Base-by-base conservation (phyloP, 2,888 invertebrate genomes). In the Volucella bombylans region DNA sequence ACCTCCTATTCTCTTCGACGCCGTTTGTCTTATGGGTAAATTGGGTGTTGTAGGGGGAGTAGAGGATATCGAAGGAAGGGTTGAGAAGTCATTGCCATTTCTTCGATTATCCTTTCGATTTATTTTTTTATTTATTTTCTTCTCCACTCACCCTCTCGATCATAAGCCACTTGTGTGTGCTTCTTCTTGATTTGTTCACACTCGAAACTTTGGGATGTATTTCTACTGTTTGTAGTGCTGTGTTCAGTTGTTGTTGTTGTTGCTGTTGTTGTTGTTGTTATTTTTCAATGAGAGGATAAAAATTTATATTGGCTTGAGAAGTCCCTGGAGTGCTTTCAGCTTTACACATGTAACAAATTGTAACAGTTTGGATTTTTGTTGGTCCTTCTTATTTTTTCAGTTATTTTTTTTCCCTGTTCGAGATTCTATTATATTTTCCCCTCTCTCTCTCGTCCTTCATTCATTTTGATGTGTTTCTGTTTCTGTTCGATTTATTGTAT, bases 311-410 rank as follows among this genome's bases (percentile, higher is more conserved):
- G 89, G 89, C 89, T 90, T 91, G 90, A 90, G 90, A 90, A 90
- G 90, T 91, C 90, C 90, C 89, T 88, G 90, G 90, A 91, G 90
- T 90, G 89, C 89, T 90, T 90, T 89, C 89, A 89, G 90, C 89
- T 89, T 90, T 90, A 89, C 90, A 90, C 90, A 88, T 91, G 89
- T 89, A 90, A 90, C 90, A 90, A 91, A 90, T 90, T 91, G 90
- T 89, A 89, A 90, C 89, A 79, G 87, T 86, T 81, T 86, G 86
- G 86, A 82, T 76, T 69, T 67, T 52, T 71, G 43, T 43, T 57
- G 15, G 43, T 47, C n/a, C 49, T 72, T 39, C 41, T 52, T 59
- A 31, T 11, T 43, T 52, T 41, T 52, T 61, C n/a, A 14, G 47
- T 77, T 47, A 71, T 76, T 67, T 71, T 77, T 77, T 80, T 59